Conservation (phyloP, 2,797 vertebrate genomes). For the Myotis pilosus region DNA sequence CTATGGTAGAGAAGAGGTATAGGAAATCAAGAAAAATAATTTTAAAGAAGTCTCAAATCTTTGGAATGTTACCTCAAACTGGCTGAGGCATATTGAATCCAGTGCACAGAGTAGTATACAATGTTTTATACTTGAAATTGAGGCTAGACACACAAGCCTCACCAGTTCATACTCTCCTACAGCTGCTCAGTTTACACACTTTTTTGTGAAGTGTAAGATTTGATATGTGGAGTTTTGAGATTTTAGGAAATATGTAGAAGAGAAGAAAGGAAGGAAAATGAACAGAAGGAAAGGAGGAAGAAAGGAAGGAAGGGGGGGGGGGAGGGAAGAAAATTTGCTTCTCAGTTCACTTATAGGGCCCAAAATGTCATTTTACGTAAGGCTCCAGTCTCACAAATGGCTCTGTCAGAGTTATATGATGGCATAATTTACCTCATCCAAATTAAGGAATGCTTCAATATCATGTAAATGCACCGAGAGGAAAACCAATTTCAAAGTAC, state of each 20-base stretch:
- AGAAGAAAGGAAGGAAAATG: neutral
- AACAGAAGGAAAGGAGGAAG: neutral
- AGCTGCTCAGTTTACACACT: neutral
- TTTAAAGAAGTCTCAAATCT: neutral
- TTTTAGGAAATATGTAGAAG: neutral
- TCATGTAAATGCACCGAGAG: conserved; percentile 58
- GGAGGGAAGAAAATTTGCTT: neutral
- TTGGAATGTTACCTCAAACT: neutral
- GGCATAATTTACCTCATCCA: conserved; percentile 58
- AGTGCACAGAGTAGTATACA: neutral
- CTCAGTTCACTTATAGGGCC: neutral
- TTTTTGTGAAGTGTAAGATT: neutral
- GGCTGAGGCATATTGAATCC: neutral
- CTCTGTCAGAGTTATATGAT: conserved; percentile 46
- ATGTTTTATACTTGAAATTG: neutral
- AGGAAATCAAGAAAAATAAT: neutral
- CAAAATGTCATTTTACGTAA: neutral
- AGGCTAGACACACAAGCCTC: rapidly evolving
- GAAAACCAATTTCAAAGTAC: conserved; percentile 62
- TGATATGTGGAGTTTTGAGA: neutral
- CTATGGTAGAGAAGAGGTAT: neutral
- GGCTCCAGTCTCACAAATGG: conserved; percentile 52
- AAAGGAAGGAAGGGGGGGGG: neutral
- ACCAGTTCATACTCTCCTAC: neutral
- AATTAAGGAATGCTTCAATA: conserved; percentile 61